Base-by-base conservation (phyloP, 2,888 invertebrate genomes). In the Neoscelio sp. region DNA sequence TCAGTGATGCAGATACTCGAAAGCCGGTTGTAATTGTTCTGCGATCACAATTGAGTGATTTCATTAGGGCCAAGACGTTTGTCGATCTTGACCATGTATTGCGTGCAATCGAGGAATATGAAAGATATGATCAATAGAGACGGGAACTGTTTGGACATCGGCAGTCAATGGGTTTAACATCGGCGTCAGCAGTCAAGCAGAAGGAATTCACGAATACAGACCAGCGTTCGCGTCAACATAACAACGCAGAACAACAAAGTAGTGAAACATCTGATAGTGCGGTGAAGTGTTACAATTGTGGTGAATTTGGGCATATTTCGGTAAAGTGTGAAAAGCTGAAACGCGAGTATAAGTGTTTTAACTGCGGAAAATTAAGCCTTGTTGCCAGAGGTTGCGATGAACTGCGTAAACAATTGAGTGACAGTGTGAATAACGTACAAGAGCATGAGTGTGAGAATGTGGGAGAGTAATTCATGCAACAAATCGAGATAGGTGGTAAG, bases 261-360 rank as follows among this genome's bases (percentile, higher is more conserved):
- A 6, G 6, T 3, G 4, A 23, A 6, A 3, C 23, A 46, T 1
- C 6, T 50, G 26, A 1, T 12, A 26, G 12, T 23, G 23, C 1
- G 0, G 15, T 26, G n/a, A 48, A 18, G 23, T 64, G 64, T 38
- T 71, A 28, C 13, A 71, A 60, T 4, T 71, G 71, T 44, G 20
- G 18, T 13, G 18, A 35, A 33, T 2, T 0, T 0, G 62, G 71
- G 2, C 71, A 71, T 58, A n/a, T 58, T 12, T n/a, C n/a, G n/a
- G n/a, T n/a, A n/a, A n/a, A n/a, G n/a, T n/a, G n/a, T n/a, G n/a
- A n/a, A n/a, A n/a, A n/a, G n/a, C n/a, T n/a, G n/a, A n/a, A n/a
- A 6, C 23, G 23, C 23, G 23, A 23, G 23, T 23, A 23, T 23
- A 8, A 46, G 46, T 46, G 26, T n/a, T n/a, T n/a, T n/a, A n/a